Conservation (phyloP, 2,797 vertebrate species). For the Bradypus variegatus region DNA sequence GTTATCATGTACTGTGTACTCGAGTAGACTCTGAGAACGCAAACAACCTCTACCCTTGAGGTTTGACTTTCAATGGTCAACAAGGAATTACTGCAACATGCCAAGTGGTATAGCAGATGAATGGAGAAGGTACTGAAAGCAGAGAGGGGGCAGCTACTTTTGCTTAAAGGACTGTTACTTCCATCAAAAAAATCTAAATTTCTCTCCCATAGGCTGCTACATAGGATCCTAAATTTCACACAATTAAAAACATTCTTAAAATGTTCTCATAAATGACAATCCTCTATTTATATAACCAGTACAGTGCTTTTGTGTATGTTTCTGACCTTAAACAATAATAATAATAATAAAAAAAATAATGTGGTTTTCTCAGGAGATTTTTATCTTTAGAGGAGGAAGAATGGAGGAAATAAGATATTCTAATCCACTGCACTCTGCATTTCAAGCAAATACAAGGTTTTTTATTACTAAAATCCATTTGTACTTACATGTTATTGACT, state of each 20-base stretch:
- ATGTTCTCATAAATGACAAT: conserved; percentile 23
- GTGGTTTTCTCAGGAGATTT: conserved; percentile 43
- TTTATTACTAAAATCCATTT: not conserved
- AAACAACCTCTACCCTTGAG: not conserved
- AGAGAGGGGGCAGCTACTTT: not conserved
- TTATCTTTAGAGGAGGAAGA: conserved; percentile 47
- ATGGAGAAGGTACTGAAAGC: not conserved
- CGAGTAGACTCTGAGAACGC: not conserved
- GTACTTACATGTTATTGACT: conserved; percentile 3
- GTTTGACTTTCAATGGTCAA: not conserved
- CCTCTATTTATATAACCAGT: conserved; percentile 29
- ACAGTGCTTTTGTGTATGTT: not conserved
- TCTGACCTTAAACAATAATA: conserved; percentile 25
- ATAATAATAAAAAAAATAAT: conserved; percentile 32
- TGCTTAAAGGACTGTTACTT: not conserved
- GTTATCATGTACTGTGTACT: not conserved
- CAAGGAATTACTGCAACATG: not conserved
- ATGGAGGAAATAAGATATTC: conserved; percentile 49
- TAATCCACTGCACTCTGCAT: conserved; percentile 6
- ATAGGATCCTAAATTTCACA: conserved; percentile 5
- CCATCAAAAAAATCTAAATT: not conserved
- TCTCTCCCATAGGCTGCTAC: not conserved
- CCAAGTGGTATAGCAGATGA: not conserved
- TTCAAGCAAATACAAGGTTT: conserved; percentile 6
- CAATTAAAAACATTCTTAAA: conserved; percentile 7